phyloP scores from a whole-genome alignment of 2,888 invertebrate genomes.

The Julus scanicus region DNA sequence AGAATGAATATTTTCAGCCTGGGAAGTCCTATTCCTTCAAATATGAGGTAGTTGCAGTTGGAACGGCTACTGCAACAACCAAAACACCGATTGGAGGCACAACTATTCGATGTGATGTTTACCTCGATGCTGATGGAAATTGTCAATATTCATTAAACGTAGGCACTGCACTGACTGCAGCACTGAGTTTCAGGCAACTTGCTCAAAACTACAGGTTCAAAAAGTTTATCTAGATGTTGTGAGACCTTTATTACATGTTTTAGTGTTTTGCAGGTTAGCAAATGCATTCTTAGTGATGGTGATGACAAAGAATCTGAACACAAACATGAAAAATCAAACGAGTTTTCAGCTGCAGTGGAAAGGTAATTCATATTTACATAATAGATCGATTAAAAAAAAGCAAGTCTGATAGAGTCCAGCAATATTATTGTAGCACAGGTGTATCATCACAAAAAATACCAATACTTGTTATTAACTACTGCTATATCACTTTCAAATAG shows the following conservation, averaged over 20 bases:
- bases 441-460: not conserved
- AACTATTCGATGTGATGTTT: not conserved
- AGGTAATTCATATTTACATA: not conserved
- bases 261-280: not conserved
- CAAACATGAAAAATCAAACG: slow-evolving; percentile 1
- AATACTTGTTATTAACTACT: not conserved
- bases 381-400: not conserved
- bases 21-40: not conserved
- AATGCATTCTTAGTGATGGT: not conserved
- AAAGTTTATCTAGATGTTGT: too few relatives aligned
- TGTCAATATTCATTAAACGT: not conserved
- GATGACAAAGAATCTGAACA: not conserved
- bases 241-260: too few relatives aligned
- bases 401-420: not conserved
- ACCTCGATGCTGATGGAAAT: slow-evolving; percentile 18
- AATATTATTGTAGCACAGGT: not conserved
- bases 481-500: not conserved
- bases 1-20: not conserved
- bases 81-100: not conserved
- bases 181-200: too few relatives aligned
- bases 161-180: not conserved
- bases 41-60: not conserved
- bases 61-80: not conserved
- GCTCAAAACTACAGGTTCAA: too few relatives aligned
- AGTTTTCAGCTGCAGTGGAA: slow-evolving; percentile 24